Conservation (phyloP, 2,797 vertebrate genomes). For the Dipus sagitta region DNA sequence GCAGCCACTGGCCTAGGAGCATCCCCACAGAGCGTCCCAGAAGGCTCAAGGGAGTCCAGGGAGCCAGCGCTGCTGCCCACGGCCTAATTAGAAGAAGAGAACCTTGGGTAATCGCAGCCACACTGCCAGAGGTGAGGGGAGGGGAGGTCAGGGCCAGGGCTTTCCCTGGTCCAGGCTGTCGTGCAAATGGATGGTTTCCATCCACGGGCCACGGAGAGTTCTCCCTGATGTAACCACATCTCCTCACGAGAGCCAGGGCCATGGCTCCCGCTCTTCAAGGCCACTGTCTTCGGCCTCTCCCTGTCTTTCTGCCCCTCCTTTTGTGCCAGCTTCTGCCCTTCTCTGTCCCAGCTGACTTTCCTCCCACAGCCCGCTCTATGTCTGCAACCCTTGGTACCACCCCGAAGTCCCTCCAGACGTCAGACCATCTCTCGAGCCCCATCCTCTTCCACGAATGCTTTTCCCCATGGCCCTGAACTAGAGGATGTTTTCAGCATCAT, state of each 20-base stretch:
- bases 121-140: background rate
- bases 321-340: background rate
- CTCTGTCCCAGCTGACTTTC: background rate
- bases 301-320: background rate
- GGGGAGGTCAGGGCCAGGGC: background rate
- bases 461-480: background rate
- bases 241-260: background rate
- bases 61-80: background rate
- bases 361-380: background rate
- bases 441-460: background rate
- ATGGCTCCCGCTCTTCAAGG: background rate
- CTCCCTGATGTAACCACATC: background rate
- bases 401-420: background rate
- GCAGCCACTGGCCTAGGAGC: background rate
- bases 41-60: no score
- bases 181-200: slow-evolving; percentile 36
- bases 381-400: background rate
- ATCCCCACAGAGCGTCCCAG: background rate
- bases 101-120: background rate
- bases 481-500: fast-evolving
- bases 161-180: background rate
- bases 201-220: background rate
- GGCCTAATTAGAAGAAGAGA: background rate
- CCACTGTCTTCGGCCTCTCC: background rate
- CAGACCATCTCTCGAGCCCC: background rate